Evolutionary conservation across 30 jellyfish, hydroid and myxozoan species (phyloP), one percentile per base, ranked within the genome.

Genomic region (Cassiopea andromeda): DNA sequence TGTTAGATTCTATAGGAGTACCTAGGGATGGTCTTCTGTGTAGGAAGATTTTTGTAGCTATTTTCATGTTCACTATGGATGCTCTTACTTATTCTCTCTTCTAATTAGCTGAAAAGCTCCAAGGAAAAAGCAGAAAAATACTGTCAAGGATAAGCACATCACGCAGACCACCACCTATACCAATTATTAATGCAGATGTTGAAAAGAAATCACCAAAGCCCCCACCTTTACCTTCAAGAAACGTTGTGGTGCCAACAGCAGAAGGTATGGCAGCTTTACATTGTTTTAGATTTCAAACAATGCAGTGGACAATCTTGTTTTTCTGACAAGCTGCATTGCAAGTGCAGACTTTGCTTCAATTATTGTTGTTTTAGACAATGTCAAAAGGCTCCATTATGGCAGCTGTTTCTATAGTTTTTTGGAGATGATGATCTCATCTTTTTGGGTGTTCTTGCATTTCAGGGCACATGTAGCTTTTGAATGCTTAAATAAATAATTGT

Each of bases 111-210:
- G 59, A 43, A 54, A 27, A 79, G 50, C 58, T 44, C 68, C 88
- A 48, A 27, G 58, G 14, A n/a, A 57, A 77, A 68, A 57, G 71
- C 38, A 46, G 84, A 71, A 78, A 69, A 67, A 44, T 69, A 50
- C 72, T 87, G 2, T 66, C 90, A 18, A 48, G 89, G 60, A 81
- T 79, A 12, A 78, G 82, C 43, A 78, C 90, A 12, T 77, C 89
- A 46, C 68, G 94, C 57, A 54, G 94, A 78, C 94, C 94, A 68
- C 94, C 94, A 10, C 94, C 94, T 14, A 67, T 87, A 48, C 94
- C 94, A 3, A 43, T 47, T 48, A 18, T 1, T 7, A 69, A 43
- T 49, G 67, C 43, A 46, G 80, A 70, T 9, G 50, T 15, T 27
- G 27, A 73, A 54, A 81, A 69, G 84, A 83, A 50, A 59, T 50